phyloP scores from a whole-genome alignment of 2,113 vertebrate species.

The sheep (Ovis aries) region DNA sequence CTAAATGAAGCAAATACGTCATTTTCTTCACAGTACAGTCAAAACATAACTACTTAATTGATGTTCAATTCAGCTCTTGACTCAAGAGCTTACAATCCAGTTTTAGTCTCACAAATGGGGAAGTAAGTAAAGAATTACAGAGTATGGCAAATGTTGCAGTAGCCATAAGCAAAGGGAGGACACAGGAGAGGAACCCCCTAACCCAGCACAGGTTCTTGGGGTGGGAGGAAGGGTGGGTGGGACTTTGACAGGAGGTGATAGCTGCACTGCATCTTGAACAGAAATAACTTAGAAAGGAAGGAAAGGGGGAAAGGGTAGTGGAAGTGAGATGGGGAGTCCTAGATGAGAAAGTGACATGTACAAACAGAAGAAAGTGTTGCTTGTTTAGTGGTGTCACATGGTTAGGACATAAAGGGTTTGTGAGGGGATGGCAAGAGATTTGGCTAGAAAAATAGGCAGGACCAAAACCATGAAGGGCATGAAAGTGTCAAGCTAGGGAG shows the following conservation, averaged over 20 bases:
- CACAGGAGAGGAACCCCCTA: background rate
- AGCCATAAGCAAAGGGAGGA: background rate
- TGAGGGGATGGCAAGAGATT: background rate
- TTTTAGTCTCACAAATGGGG: background rate
- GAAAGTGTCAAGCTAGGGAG: background rate
- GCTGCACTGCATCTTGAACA: background rate
- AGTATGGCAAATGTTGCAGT: accelerated
- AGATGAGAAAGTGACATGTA: background rate
- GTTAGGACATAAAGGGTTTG: background rate
- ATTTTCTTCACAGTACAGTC: background rate
- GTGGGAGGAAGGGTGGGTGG: background rate
- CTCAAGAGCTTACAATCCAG: background rate
- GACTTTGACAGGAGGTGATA: background rate
- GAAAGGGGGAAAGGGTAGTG: background rate
- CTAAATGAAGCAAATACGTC: background rate
- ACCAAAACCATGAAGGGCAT: background rate
- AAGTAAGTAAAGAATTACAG: background rate
- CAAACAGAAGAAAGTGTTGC: background rate
- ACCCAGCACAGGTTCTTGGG: background rate
- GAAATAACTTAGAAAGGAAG: background rate
- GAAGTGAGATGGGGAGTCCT: background rate
- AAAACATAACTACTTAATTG: background rate
- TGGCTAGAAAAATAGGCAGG: background rate
- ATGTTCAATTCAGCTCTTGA: background rate
- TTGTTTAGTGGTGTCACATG: background rate